Conservation (phyloP, 2,113 vertebrate genomes). For the Gymnobelideus leadbeateri region DNA sequence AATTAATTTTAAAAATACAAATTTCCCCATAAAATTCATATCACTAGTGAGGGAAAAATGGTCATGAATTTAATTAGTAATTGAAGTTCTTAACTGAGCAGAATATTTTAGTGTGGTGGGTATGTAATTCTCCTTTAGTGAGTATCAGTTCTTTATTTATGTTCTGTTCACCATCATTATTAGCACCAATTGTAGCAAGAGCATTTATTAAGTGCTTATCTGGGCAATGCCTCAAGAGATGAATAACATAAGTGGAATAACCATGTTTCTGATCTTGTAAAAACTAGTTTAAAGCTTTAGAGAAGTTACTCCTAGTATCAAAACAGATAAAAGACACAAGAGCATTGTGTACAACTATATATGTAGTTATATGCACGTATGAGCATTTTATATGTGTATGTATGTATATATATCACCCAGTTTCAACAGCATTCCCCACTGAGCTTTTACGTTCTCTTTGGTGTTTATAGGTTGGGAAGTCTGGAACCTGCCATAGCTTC, state of each 20-base stretch:
- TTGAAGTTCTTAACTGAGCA: not conserved
- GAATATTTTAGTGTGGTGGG: constrained; percentile 6
- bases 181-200: constrained; percentile 10
- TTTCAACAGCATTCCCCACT: no score
- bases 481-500: no score
- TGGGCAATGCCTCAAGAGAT: not conserved
- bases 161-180: constrained; percentile 27
- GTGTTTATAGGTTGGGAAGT: no score
- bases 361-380: not conserved
- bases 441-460: no score
- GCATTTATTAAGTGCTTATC: not conserved
- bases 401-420: no score
- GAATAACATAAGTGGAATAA: not conserved
- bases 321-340: not conserved
- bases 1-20: constrained; percentile 35
- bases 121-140: constrained; percentile 10
- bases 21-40: constrained; percentile 4
- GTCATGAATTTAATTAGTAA: constrained; percentile 60
- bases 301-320: not conserved
- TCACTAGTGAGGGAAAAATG: not conserved
- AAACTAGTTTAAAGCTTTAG: not conserved
- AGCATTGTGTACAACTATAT: not conserved
- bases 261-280: not conserved
- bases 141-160: constrained; percentile 56
- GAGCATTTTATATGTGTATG: no score